Evolutionary conservation across 2,113 vertebrate species (phyloP), one percentile per base, ranked within the genome.

Genomic region (Esox niger): DNA sequence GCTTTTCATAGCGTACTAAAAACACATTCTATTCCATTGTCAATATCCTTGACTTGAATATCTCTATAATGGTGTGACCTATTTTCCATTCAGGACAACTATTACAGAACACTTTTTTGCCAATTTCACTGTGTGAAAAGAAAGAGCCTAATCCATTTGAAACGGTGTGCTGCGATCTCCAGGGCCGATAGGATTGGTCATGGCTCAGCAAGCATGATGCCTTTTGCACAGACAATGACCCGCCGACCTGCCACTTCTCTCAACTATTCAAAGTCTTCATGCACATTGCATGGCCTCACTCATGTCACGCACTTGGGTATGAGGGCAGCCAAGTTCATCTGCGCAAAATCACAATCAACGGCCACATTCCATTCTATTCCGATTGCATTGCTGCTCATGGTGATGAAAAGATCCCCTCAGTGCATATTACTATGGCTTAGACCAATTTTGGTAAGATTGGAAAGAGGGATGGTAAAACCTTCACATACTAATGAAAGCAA

Each of bases 371-470:
- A 80, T 82, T 82, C 82, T 80, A 80, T 82, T 81, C 77, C 82
- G 76, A 87, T 79, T 73, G 82, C 77, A 77, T 81, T 82, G 79
- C 80, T 62, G 58, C 80, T 84, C 74, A 56, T 58, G 30, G 73
- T 71, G 46, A 23, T 38, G 35, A 38, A 13, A 23, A 59, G 77
- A 69, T 76, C 77, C 70, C 70, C 61, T 23, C 38, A 69, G 76
- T 81, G 86, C 86, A 78, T 85, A 77, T 84, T 82, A 80, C 75
- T 78, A 77, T 79, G 79, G 76, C 79, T 20, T 75, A 84, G 86
- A 82, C 79, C 82, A 81, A 83, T 81, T 77, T 81, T 79, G 76
- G 56, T 20, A 68, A 69, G 81, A 83, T 83, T n/a, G 77, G 80
- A 79, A 77, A 71, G 65, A 64, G 73, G 78, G 78, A 81, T 81